These are phyloP conservation scores for Ophion ventricosus DNA, from an alignment of 2,888 invertebrate genomes.

Conservation along the genomic window DNA sequence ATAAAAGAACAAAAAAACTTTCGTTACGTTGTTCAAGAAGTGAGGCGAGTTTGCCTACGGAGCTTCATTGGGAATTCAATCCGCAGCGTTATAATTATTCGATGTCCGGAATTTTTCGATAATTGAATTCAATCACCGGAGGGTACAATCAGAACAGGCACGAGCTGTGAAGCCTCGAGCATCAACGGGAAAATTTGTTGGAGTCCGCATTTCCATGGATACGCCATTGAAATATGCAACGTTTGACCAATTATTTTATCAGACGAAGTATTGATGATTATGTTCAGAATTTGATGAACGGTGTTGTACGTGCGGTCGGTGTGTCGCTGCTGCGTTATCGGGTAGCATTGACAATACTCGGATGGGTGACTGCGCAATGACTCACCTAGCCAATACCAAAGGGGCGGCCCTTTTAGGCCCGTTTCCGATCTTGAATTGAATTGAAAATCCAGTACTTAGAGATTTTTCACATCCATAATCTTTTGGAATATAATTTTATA, in stretches of 20 bases:
- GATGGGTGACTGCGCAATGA: not conserved
- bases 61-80: slow-evolving; percentile 21
- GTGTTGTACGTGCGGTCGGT: not conserved
- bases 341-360: not conserved
- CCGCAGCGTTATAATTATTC: slow-evolving; percentile 35
- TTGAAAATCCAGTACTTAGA: too few relatives aligned
- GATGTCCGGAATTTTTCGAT: slow-evolving; percentile 8
- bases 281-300: not conserved
- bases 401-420: not conserved
- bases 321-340: not conserved
- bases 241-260: not conserved
- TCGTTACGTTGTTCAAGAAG: slow-evolving; percentile 5
- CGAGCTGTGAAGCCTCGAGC: not conserved
- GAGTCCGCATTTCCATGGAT: not conserved
- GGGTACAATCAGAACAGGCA: slow-evolving; percentile 8
- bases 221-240: not conserved
- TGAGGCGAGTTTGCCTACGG: not conserved
- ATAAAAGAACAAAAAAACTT: slow-evolving; percentile 1
- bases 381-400: not conserved
- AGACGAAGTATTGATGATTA: not conserved
- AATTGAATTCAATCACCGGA: slow-evolving; percentile 44
- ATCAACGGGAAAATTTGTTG: not conserved
- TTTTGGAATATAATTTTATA: too few relatives aligned
- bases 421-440: not conserved
- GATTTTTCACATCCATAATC: too few relatives aligned